Base-by-base conservation (phyloP, 2,113 vertebrate genomes). In the Oenanthe oenanthe region DNA sequence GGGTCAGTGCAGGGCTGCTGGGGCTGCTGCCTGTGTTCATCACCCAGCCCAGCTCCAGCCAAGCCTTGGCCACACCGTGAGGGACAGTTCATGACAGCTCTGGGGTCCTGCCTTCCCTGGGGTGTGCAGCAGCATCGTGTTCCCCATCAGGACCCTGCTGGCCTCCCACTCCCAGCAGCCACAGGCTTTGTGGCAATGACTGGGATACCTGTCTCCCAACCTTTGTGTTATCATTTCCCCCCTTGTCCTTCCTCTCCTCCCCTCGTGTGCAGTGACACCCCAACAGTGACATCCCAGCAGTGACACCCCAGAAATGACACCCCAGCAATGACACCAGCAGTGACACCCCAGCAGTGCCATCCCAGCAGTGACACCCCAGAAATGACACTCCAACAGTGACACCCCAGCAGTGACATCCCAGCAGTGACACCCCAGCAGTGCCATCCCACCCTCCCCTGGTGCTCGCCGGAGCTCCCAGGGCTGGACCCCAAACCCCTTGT, bases 201-300 rank as follows among this genome's bases (percentile, higher is more conserved):
- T 0, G 36, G 43, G 43, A 18, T 43, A 43, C 43, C 6, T 45
- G 17, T 19, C 43, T 45, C 43, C 43, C 43, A 45, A 20, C 5
- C 9, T 45, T 45, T 45, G 43, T 45, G 43, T 45, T 20, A 45
- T 45, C 43, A 45, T 5, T 45, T 45, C 9, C 43, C 43, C 43
- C 18, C 9, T 45, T 53, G 50, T 53, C 38, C 31, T 40, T 61
- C 54, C 32, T 2, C 0, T 62, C 26, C 12, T 5, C 0, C 26
- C 18, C 13, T 53, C 1, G 0, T 8, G 47, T 5, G 40, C 40
- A 42, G 15, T 10, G 10, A 24, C 5, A 3, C 36, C 57, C 20
- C 74, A 53, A 4, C 32, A 47, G 12, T 9, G 7, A 18, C 5
- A 4, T 19, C 54, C 40, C 15, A 53, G 22, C 21, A 70, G 8